Conservation (phyloP, 2,113 vertebrate genomes). For the Engystomops pustulosus region DNA sequence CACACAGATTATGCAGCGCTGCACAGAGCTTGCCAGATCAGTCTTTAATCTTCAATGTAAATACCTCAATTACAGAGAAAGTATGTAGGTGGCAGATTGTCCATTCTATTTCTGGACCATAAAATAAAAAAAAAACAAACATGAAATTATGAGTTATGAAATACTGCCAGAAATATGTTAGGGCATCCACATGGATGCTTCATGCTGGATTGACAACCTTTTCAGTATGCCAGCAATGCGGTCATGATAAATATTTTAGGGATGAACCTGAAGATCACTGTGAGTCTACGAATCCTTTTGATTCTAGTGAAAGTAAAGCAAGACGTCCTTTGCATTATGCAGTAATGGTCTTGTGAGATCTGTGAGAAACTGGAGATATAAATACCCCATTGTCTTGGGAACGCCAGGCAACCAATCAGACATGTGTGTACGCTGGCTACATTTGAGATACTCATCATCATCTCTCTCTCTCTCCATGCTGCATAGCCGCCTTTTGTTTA, state of each 20-base stretch:
- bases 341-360: slow-evolving; percentile 36
- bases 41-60: no score
- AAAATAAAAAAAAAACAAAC: background rate
- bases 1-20: no score
- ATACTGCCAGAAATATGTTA: background rate
- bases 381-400: slow-evolving; percentile 49
- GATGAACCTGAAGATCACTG: background rate
- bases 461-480: slow-evolving; percentile 5
- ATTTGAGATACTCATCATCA: slow-evolving; percentile 47
- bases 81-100: no score
- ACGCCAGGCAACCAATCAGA: slow-evolving; percentile 10
- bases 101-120: background rate
- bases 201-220: background rate
- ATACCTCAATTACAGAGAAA: no score
- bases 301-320: background rate
- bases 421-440: slow-evolving; percentile 32
- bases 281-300: background rate
- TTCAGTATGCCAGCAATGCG: background rate
- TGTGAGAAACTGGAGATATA: slow-evolving; percentile 46
- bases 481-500: slow-evolving; percentile 44
- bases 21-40: no score
- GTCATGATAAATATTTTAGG: background rate
- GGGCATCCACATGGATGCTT: background rate
- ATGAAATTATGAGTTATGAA: background rate
- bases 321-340: slow-evolving; percentile 2